A percentile compares a stretch with the other conserved stretches of the same genome.
Conservation (phyloP, 1,140 invertebrate species). For the Vanessa atalanta region DNA sequence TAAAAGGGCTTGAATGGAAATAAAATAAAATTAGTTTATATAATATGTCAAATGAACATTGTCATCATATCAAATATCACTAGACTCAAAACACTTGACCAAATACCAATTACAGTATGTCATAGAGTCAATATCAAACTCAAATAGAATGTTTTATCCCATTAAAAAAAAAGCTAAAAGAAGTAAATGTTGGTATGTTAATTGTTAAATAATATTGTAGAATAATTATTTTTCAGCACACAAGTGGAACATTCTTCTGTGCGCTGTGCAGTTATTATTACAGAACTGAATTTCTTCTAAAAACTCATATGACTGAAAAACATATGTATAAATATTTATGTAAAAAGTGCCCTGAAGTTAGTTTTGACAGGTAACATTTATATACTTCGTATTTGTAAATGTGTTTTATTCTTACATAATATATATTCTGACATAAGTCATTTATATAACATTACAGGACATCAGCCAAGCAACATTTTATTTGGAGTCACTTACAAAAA, state of each 20-base stretch:
- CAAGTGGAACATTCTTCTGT: constrained; percentile 59
- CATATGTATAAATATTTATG: constrained; percentile 75
- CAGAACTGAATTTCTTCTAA: constrained; percentile 65
- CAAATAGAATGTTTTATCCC: no score
- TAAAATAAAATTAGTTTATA: no score
- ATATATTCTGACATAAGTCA: not conserved
- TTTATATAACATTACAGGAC: constrained; percentile 24
- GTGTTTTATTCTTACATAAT: constrained; percentile 40
- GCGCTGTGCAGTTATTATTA: constrained; percentile 65
- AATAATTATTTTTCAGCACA: constrained; percentile 55
- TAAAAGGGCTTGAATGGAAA: no score
- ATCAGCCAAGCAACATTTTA: constrained; percentile 67
- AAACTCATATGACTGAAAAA: constrained; percentile 69
- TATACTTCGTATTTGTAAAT: not conserved
- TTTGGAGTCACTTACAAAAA: constrained; percentile 60
- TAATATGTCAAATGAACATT: no score
- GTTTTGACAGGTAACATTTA: constrained; percentile 61
- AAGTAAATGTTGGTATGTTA: no score
- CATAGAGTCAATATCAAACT: no score
- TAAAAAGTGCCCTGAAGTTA: constrained; percentile 70
- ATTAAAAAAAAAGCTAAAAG: no score
- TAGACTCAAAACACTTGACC: no score
- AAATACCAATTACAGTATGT: no score
- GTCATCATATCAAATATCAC: no score
- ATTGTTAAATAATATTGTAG: no score